Evolutionary conservation across 2,888 invertebrate species (phyloP), one percentile per base, ranked within the genome.

Genomic region (Orthosia incerta): DNA sequence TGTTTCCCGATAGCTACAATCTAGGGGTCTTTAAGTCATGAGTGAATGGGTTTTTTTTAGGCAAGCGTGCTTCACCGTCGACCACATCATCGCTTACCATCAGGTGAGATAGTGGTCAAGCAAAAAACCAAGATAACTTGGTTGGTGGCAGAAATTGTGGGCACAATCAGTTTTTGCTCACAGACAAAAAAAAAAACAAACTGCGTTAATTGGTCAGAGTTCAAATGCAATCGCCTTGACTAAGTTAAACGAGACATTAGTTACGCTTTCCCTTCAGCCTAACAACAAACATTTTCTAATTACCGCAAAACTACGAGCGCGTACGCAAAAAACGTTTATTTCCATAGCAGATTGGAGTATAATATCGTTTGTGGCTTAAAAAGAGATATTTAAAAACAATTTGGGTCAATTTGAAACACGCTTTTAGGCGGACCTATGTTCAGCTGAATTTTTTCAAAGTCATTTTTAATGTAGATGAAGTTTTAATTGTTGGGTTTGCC

Each of bases 401-500:
- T 79, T 73, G 46, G 79, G 82, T 68, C 57, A 74, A 72, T 75
- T 72, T 65, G 18, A 57, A 60, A 23, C 50, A 13, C 56, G 60
- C 16, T 72, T 78, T 74, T 62, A 68, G 48, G 59, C 39, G 13
- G 50, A 62, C 64, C 60, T 73, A 56, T 61, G 46, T 63, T 4
- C 64, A 68, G 53, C 56, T 73, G 73, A 71, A 59, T 65, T 84
- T 87, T 78, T 76, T 55, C 9, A 65, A 71, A 76, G 63, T 69
- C 63, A 39, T 78, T 74, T 76, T 81, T 76, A 75, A 75, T 72
- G 62, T 76, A 68, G 74, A 87, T 86, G 79, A 83, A 83, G 74
- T 83, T 87, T 85, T 86, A 85, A 87, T 86, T 70, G 81, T 69
- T 64, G 20, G 62, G 76, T 61, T 82, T 78, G 62, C 62, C 62